Evolutionary conservation across 1,140 invertebrate species (phyloP).

Genomic region (Trissolcus basalis): DNA sequence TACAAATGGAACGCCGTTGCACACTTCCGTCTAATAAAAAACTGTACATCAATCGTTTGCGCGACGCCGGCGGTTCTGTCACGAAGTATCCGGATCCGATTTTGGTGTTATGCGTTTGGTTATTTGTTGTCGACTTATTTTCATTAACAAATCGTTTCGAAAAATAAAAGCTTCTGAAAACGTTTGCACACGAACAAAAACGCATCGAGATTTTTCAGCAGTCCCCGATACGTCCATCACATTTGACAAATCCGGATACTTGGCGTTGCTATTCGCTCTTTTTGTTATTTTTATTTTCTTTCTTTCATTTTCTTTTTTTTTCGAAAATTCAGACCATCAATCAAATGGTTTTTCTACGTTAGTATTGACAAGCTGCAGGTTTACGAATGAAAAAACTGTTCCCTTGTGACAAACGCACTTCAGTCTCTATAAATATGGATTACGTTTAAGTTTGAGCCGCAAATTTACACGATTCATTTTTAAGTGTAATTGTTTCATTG

Average conservation of each 20-base stretch:
- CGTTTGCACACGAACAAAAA: background rate
- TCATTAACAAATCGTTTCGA: conserved; percentile 29
- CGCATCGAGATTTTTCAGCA: conserved; percentile 19
- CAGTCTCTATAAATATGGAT: conserved; percentile 45
- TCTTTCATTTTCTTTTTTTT: background rate
- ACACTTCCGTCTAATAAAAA: conserved; percentile 32
- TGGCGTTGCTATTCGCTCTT: conserved; percentile 8
- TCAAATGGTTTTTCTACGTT: conserved; percentile 33
- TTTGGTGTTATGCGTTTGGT: conserved; percentile 32
- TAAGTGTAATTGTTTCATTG: no score
- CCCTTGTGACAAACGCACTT: conserved; percentile 51
- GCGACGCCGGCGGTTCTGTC: conserved; percentile 17
- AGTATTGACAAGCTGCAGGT: conserved; percentile 35
- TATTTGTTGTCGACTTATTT: conserved; percentile 2
- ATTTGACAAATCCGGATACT: conserved; percentile 46
- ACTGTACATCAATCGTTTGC: conserved; percentile 44
- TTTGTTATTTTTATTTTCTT: background rate
- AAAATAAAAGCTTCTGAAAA: conserved; percentile 27
- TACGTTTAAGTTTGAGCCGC: conserved; percentile 33
- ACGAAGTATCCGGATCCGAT: conserved; percentile 39
- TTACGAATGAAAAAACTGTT: conserved; percentile 54
- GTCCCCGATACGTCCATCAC: conserved; percentile 24
- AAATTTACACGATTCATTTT: conserved; percentile 40
- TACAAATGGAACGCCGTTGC: conserved; percentile 40
- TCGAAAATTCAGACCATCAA: conserved; percentile 26